A percentile compares a stretch with the other conserved stretches of the same genome.
Conservation (phyloP, 2,113 vertebrate species). For the Opisthocomus hoazin region DNA sequence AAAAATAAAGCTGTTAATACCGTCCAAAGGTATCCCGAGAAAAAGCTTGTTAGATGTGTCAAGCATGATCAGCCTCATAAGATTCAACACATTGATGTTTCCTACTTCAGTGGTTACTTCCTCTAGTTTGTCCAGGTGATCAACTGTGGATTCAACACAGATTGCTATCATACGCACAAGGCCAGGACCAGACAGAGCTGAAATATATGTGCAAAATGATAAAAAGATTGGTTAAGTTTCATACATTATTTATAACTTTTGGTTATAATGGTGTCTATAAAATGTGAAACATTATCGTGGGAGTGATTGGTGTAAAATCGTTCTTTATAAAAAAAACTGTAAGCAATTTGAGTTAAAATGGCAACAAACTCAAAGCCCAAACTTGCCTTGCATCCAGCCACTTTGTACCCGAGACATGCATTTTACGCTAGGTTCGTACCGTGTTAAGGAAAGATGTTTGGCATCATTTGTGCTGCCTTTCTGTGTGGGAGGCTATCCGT, state of each 20-base stretch:
- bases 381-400: neutral
- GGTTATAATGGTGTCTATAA: fast-evolving
- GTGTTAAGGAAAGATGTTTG: neutral
- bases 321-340: neutral
- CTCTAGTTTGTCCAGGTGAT: slow-evolving; percentile 75
- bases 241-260: too few relatives aligned
- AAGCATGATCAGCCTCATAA: slow-evolving; percentile 86
- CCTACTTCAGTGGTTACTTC: slow-evolving; percentile 61
- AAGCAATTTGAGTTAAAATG: neutral
- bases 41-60: slow-evolving; percentile 91
- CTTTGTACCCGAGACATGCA: neutral
- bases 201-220: neutral
- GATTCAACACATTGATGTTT: slow-evolving; percentile 76
- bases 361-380: neutral
- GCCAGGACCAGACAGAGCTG: slow-evolving; percentile 87
- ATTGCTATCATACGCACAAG: slow-evolving; percentile 80
- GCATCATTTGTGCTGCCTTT: neutral
- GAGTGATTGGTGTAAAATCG: neutral
- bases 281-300: fast-evolving
- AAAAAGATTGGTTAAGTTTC: neutral
- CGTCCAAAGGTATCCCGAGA: slow-evolving; percentile 83
- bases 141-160: slow-evolving; percentile 78
- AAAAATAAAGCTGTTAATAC: slow-evolving; percentile 50
- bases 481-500: neutral
- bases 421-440: neutral